Evolutionary conservation across 1,140 invertebrate genomes (phyloP), one percentile per base, ranked within the genome.

Genomic region (Pantala flavescens): DNA sequence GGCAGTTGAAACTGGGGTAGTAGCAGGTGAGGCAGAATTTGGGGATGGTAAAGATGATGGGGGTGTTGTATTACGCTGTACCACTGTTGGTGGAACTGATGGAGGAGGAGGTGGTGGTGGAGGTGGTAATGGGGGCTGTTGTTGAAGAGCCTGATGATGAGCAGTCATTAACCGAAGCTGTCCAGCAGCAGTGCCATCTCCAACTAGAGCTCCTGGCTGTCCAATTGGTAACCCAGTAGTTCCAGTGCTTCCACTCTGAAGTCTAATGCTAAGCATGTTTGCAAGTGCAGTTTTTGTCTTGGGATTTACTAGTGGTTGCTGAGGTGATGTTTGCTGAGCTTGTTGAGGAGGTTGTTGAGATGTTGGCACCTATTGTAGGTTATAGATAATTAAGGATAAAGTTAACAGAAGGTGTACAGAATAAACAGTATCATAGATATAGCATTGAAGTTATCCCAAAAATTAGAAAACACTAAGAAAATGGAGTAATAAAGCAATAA

Each of bases 231-330:
- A 79, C 75, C 76, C 79, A 75, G 24, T 80, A 79, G 77, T 84
- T 71, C 76, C 76, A 79, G 77, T 82, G 81, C 79, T 82, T 49
- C 86, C 86, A 73, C 87, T 86, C 81, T 93, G 91, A 43, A 97
- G 84, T 70, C 95, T 87, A 80, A 90, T 97, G 78, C 91, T 97
- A 71, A 98, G 84, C 90, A 98, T 94, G 82, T 97, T 96, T 10
- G 96, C 95, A 23, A 98, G 83, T 0, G 96, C 96, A 0, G 95
- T 97, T 86, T 98, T 98, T 9, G 96, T 97, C 82, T 96, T 96
- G 0, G 93, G 88, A 80, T 94, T 95, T 43, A 96, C 91, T n/a
- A 91, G 84, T 24, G 89, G 79, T 43, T 74, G n/a, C 49, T 63
- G 49, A 21, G 49, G 63, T 42, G 63, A 23, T 21, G 70, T 42